Evolutionary conservation across 2,888 invertebrate species (phyloP), one percentile per base, ranked within the genome.

Genomic region (Leptura quadrifasciata): DNA sequence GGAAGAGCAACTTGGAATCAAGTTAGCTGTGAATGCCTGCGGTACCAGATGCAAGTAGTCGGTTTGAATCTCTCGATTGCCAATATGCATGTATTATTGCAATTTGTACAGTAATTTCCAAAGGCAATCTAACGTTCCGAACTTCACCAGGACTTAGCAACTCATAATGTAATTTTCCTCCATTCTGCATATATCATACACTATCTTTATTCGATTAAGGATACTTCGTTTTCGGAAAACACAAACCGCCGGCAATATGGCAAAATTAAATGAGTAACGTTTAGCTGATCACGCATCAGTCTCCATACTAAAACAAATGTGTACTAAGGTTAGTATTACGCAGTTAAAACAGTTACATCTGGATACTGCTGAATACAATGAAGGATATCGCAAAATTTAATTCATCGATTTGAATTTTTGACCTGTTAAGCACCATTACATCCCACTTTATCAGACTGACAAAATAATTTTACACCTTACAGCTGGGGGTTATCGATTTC

Each of bases 51-150:
- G 83, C 84, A 83, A 82, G 80, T 78, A 80, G 72, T 77, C 75
- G 76, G 69, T 80, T 76, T 76, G 80, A 78, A 80, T 84, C 83
- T 84, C 83, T 81, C 85, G 84, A 86, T 87, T 86, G 86, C 85
- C 87, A 87, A 87, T 87, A 86, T 87, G 86, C 87, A 87, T 87
- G 86, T 84, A 87, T 87, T 87, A 86, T 86, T 85, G 85, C 86
- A 86, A 87, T 86, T 86, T 86, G 86, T 85, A 83, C 84, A 84
- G 85, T 87, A 86, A 88, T 86, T 86, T 84, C 82, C 82, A 84
- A 85, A 85, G 85, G 85, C 85, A 84, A 84, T 84, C 83, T 81
- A 83, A 83, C 82, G 74, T 79, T 72, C 67, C 78, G 78, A 83
- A 85, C 84, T 83, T 80, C 82, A 74, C 64, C 72, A 79, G 79